Conservation (phyloP, 2,113 vertebrate species). For the Pagrus major region DNA sequence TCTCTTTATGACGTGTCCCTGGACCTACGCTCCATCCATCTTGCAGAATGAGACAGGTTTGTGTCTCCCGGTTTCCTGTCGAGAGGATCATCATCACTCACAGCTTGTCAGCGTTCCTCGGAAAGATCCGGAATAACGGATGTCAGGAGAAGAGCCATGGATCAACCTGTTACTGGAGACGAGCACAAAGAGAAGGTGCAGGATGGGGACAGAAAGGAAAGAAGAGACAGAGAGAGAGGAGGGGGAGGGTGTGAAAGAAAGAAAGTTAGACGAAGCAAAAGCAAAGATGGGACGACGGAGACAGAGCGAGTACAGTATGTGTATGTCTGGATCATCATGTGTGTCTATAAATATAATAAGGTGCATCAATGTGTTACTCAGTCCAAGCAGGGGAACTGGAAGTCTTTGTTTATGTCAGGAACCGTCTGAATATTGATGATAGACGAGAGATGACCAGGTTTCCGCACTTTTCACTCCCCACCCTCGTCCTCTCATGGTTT, state of each 20-base stretch:
- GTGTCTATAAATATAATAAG: background rate
- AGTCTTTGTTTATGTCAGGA: conserved; percentile 38
- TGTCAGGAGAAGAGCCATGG: conserved; percentile 69
- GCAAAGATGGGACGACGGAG: too few relatives aligned
- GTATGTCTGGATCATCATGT: background rate
- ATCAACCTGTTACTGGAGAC: conserved; percentile 68
- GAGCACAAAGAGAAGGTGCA: conserved; percentile 41
- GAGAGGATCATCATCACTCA: conserved; percentile 72
- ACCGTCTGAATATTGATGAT: conserved; percentile 26
- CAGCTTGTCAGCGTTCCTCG: conserved; percentile 48
- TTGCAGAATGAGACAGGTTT: conserved; percentile 67
- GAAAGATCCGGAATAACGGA: conserved; percentile 80
- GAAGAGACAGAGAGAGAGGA: background rate
- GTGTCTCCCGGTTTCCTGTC: conserved; percentile 75
- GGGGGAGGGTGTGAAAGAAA: background rate
- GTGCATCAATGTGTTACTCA: background rate
- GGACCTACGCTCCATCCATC: conserved; percentile 47
- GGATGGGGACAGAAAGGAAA: conserved; percentile 28
- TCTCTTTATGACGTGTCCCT: conserved; percentile 32
- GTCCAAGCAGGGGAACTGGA: conserved; percentile 30
- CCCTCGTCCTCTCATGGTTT: conserved; percentile 18
- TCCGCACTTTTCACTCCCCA: conserved; percentile 34
- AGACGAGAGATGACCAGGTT: conserved; percentile 29
- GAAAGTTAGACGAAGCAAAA: background rate
- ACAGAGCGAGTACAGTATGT: background rate